phyloP scores from a whole-genome alignment of 2,113 vertebrate genomes.

The Oplegnathus fasciatus region DNA sequence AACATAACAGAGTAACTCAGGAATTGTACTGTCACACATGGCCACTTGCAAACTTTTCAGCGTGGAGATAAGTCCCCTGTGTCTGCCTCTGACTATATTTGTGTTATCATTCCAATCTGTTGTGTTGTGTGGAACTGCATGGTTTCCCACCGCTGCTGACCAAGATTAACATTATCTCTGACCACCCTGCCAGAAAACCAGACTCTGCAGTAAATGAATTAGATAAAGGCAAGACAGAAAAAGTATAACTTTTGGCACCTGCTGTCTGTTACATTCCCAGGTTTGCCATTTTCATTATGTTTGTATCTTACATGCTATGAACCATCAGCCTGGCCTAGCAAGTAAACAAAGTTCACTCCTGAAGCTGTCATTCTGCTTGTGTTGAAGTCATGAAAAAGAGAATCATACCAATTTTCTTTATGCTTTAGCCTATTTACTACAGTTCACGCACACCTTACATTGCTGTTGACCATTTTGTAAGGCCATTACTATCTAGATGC shows the following conservation, averaged over 20 bases:
- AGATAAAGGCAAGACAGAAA: slow-evolving; percentile 74
- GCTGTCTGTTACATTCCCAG: slow-evolving; percentile 65
- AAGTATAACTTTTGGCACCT: slow-evolving; percentile 71
- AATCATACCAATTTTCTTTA: neutral
- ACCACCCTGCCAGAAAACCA: slow-evolving; percentile 80
- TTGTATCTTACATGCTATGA: slow-evolving; percentile 30
- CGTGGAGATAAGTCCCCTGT: slow-evolving; percentile 74
- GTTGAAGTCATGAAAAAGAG: neutral
- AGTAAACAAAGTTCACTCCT: slow-evolving; percentile 20
- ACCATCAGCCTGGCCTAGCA: slow-evolving; percentile 25
- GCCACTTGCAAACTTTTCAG: slow-evolving; percentile 72
- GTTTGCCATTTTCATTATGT: slow-evolving; percentile 62
- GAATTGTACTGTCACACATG: slow-evolving; percentile 73
- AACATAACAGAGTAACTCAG: slow-evolving; percentile 52
- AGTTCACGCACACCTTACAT: neutral
- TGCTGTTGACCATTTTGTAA: neutral
- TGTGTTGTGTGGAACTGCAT: slow-evolving; percentile 76
- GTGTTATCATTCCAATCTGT: slow-evolving; percentile 76
- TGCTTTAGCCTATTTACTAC: neutral
- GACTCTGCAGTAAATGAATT: slow-evolving; percentile 80
- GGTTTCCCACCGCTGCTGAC: slow-evolving; percentile 77
- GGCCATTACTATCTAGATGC: neutral
- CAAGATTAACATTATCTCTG: slow-evolving; percentile 86
- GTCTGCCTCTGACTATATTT: slow-evolving; percentile 76
- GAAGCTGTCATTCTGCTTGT: slow-evolving; percentile 9